Evolutionary conservation across 2,113 vertebrate genomes (phyloP).

Genomic region (Melanotaenia duboulayi): DNA sequence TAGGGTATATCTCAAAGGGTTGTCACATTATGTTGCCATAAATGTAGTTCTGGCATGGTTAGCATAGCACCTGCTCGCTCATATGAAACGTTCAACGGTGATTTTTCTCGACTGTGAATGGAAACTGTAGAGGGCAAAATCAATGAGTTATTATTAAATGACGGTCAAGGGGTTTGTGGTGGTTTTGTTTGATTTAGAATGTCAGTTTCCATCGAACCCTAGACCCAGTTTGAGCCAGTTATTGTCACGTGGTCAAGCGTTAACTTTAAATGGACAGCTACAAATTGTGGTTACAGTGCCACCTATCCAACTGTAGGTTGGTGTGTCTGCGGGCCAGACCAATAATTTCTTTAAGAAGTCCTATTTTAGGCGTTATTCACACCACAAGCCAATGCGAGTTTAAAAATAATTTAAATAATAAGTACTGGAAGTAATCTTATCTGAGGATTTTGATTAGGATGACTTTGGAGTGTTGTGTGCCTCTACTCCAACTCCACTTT

Average conservation of each 20-base stretch:
- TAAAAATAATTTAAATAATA: too few relatives aligned
- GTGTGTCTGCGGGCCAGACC: too few relatives aligned
- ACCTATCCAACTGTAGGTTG: background rate
- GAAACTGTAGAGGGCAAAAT: background rate
- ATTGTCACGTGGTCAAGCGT: background rate
- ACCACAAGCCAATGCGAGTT: too few relatives aligned
- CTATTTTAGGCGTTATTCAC: too few relatives aligned
- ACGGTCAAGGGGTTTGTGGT: too few relatives aligned
- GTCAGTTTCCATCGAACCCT: background rate
- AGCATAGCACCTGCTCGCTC: background rate
- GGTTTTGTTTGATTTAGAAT: background rate
- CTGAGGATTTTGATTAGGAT: background rate
- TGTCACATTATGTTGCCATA: background rate
- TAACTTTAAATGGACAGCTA: background rate
- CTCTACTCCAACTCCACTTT: too few relatives aligned
- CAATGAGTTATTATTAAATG: background rate
- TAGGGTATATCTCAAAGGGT: background rate
- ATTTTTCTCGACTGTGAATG: background rate
- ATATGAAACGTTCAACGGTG: background rate
- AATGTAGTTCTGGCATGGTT: background rate
- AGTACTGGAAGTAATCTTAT: too few relatives aligned
- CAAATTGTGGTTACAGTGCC: background rate
- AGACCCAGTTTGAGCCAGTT: background rate
- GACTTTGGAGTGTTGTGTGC: background rate
- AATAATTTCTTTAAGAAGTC: too few relatives aligned